phyloP scores from a whole-genome alignment of 2,113 vertebrate genomes.

The Oncorhynchus tshawytscha region DNA sequence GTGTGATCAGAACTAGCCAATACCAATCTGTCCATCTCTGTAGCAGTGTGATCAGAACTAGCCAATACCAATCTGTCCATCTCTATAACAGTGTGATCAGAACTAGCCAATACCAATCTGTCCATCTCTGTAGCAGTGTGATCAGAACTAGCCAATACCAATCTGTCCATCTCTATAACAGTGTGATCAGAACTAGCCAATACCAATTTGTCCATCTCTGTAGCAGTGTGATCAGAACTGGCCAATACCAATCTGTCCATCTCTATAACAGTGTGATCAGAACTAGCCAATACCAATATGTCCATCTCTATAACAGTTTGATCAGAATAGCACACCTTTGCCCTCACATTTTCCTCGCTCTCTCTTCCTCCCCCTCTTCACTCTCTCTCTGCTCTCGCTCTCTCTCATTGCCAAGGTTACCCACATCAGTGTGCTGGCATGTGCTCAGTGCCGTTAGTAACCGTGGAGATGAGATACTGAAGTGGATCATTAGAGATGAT shows the following conservation, averaged over 20 bases:
- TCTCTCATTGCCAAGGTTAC: conserved; percentile 71
- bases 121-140: too few relatives aligned
- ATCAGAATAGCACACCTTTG: conserved; percentile 31
- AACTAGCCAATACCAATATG: too few relatives aligned
- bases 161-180: too few relatives aligned
- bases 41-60: conserved; percentile 20
- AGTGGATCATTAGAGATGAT: conserved; percentile 55
- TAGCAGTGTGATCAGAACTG: conserved; percentile 21
- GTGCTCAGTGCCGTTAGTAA: conserved; percentile 47
- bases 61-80: too few relatives aligned
- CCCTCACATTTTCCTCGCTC: not conserved
- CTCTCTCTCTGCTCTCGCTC: not conserved
- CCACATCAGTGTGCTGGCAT: conserved; percentile 58
- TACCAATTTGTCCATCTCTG: too few relatives aligned
- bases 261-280: conserved; percentile 22
- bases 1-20: conserved; percentile 20
- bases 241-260: too few relatives aligned
- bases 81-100: conserved; percentile 22
- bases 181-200: conserved; percentile 22
- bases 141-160: conserved; percentile 22
- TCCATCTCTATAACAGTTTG: too few relatives aligned
- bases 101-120: too few relatives aligned
- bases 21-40: too few relatives aligned
- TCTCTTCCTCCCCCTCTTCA: conserved; percentile 36
- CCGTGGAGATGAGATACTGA: conserved; percentile 55